Evolutionary conservation across 2,113 vertebrate genomes (phyloP), one percentile per base, ranked within the genome.

Genomic region (Lutjanus erythropterus): DNA sequence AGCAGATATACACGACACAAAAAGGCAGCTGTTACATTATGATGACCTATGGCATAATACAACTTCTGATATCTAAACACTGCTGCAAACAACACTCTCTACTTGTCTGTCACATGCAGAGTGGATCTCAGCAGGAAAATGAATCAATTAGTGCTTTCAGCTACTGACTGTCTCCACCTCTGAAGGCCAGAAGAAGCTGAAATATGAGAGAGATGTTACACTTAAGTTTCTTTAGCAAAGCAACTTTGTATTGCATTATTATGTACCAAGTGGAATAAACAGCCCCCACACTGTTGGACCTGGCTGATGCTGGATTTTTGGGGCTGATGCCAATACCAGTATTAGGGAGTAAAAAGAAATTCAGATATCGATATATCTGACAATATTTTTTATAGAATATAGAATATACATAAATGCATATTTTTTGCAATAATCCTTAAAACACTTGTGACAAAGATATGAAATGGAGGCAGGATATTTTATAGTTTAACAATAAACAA

Each of bases 1-100:
- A 16, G 82, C 88, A 68, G 68, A 79, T 39, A 78, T 50, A 25
- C 31, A 61, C 29, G 15, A 29, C 50, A 80, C 78, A 66, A 65
- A 64, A 19, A 9, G 19, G 27, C 31, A 79, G 44, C 15, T 15
- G 29, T 70, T 64, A 25, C 29, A 46, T 47, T 23, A 41, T 9
- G 23, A 79, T n/a, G n/a, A 58, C 31, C 25, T 61, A 49, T n/a
- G 42, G 31, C 25, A 19, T 11, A 25, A 52, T 4, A 46, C 49
- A n/a, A n/a, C n/a, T n/a, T n/a, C 2, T 37, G 31, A 50, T 47
- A 58, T 39, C 16, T 19, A 19, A n/a, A 27, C 21, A 23, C 29
- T 10, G 66, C 6, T 33, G 31, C 27, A 15, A 68, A 46, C 19
- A 50, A 46, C 47, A 67, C 37, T 12, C 39, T 0, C n/a, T 31